Evolutionary conservation across 1,140 invertebrate species (phyloP).

Genomic region (Drosophila parvula): DNA sequence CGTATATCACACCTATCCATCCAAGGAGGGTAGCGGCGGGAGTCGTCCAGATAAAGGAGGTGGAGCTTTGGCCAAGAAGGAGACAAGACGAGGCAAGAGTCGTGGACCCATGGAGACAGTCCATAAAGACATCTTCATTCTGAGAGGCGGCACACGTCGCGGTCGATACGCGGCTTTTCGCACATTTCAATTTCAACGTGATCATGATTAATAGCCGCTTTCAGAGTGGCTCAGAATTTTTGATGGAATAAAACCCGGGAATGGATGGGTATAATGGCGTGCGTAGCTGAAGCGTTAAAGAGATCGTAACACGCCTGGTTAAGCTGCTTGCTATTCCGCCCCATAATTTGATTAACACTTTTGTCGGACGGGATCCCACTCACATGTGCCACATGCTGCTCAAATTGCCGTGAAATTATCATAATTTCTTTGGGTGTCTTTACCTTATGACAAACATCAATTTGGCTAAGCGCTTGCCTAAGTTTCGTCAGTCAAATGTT

Average conservation of each 20-base stretch:
- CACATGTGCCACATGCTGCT: conserved; percentile 44
- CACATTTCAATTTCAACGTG: conserved; percentile 45
- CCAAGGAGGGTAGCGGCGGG: background rate
- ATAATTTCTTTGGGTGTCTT: conserved; percentile 63
- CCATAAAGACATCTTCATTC: conserved; percentile 53
- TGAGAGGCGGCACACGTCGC: conserved; percentile 31
- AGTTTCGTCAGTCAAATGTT: conserved; percentile 30
- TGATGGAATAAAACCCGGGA: conserved; percentile 37
- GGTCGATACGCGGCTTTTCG: conserved; percentile 55
- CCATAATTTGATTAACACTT: conserved; percentile 82
- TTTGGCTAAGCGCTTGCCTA: conserved; percentile 28
- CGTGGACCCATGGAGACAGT: background rate
- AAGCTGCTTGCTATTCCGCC: conserved; percentile 56
- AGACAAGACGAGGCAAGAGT: background rate
- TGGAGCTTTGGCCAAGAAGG: background rate
- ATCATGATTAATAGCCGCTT: conserved; percentile 67
- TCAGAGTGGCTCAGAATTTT: conserved; percentile 59
- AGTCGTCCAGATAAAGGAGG: background rate
- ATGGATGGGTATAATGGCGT: conserved; percentile 56
- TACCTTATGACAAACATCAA: conserved; percentile 62
- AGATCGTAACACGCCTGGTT: conserved; percentile 75
- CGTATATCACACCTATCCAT: conserved; percentile 46
- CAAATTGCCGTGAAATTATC: conserved; percentile 72
- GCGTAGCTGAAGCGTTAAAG: conserved; percentile 82
- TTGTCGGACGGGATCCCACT: conserved; percentile 16